Percentiles rank a stretch among this genome's conserved stretches.
Conservation (phyloP, 2,113 vertebrate genomes). For the Crotalus helleri region DNA sequence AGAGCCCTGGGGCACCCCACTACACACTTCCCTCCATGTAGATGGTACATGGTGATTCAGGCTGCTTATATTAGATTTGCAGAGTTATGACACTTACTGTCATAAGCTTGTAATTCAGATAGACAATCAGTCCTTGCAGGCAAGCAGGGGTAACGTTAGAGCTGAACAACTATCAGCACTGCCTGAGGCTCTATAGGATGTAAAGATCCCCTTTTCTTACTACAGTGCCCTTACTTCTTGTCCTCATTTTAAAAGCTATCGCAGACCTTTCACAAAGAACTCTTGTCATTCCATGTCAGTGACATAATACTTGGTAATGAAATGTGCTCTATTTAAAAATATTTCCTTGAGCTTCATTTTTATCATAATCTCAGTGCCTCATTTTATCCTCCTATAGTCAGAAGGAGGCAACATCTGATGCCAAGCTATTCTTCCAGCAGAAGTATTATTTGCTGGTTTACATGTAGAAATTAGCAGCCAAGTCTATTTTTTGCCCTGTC, state of each 20-base stretch:
- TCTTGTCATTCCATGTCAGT: background rate
- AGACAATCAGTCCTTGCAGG: background rate
- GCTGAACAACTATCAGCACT: background rate
- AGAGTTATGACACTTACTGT: background rate
- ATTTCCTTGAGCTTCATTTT: background rate
- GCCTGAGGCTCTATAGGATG: background rate
- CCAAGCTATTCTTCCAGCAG: rapidly evolving
- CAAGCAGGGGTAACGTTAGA: background rate
- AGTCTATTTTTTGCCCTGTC: background rate
- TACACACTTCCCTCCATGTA: no score
- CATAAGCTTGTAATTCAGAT: background rate
- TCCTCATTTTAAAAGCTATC: background rate
- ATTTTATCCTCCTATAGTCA: background rate
- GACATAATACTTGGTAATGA: background rate
- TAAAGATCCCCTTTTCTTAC: rapidly evolving
- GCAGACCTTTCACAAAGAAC: background rate
- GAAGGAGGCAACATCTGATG: background rate
- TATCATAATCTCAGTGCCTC: background rate
- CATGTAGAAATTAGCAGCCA: background rate
- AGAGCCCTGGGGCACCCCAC: no score
- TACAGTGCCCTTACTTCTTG: background rate
- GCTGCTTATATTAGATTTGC: background rate
- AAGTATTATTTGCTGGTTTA: background rate
- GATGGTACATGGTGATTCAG: background rate
- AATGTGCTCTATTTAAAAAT: background rate